A percentile compares a stretch with the other conserved stretches of the same genome.
phyloP scores from a whole-genome alignment of 2,113 vertebrate species.

The Dunckerocampus dactyliophorus region DNA sequence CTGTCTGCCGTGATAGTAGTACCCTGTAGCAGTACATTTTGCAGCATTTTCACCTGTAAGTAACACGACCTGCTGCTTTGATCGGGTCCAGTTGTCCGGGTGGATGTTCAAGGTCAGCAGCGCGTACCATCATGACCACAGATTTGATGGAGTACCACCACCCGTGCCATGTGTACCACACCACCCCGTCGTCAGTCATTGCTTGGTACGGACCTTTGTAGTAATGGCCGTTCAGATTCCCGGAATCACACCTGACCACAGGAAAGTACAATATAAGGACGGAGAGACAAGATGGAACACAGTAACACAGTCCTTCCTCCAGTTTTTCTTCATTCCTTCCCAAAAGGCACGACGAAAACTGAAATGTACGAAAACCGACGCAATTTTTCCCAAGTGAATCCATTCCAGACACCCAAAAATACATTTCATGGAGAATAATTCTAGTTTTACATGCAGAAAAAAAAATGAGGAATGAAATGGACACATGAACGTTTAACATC shows the following conservation, averaged over 20 bases:
- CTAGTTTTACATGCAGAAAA: too few relatives aligned
- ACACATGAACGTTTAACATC: too few relatives aligned
- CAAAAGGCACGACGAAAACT: too few relatives aligned
- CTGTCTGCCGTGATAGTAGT: too few relatives aligned
- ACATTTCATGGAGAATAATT: too few relatives aligned
- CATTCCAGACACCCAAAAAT: neutral
- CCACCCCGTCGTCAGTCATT: conserved; percentile 75
- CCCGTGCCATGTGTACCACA: conserved; percentile 89
- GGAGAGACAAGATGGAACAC: too few relatives aligned
- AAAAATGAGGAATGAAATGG: neutral
- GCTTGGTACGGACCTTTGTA: conserved; percentile 75
- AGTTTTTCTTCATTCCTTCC: neutral
- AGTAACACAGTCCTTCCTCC: too few relatives aligned
- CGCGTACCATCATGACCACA: conserved; percentile 86
- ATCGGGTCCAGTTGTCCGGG: neutral
- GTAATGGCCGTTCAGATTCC: conserved; percentile 84
- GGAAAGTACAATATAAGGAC: neutral
- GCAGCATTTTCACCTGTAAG: neutral
- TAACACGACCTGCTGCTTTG: neutral
- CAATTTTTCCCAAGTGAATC: too few relatives aligned
- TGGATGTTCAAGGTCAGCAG: conserved; percentile 69
- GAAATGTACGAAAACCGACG: too few relatives aligned
- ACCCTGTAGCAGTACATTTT: neutral
- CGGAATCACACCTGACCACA: conserved; percentile 82
- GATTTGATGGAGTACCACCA: conserved; percentile 92